Evolutionary conservation across 2,113 vertebrate genomes (phyloP), one percentile per base, ranked within the genome.

Genomic region (Oreocharis arfaki): DNA sequence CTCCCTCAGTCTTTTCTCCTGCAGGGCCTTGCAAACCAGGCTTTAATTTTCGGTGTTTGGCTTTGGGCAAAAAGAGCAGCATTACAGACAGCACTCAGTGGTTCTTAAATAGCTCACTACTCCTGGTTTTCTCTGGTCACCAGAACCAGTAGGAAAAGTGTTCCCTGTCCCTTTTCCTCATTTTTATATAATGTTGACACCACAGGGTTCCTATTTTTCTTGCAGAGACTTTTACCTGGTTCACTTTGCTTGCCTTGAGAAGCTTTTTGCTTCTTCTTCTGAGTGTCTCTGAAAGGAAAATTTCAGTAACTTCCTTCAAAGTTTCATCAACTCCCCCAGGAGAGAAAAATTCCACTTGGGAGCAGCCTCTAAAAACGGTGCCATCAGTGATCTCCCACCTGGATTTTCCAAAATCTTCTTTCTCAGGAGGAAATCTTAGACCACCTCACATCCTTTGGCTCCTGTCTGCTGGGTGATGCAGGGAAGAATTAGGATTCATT

Each of bases 401-500:
- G 87, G 86, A 22, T 59, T 80, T 55, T 67, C 81, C 68, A 63
- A 73, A 84, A 16, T 35, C 9, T n/a, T 5, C 2, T 74, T 64
- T 44, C 47, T 89, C 53, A 33, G 39, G 50, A 46, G 5, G 11
- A 14, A 78, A 33, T 35, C 28, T 55, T 46, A 12, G 41, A 56
- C 47, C 14, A 28, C 33, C 46, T 53, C 84, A 9, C 28, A 18
- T 42, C 59, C 44, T 53, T 89, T 46, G 15, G 14, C 61, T 84
- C 27, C 16, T 50, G 1, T 11, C 39, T 88, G n/a, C 80, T 85
- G 81, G 33, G 67, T 91, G 83, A 22, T 52, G 33, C 55, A 65
- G 76, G 53, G 77, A 84, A 91, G 78, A 87, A 97, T 95, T 95
- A 78, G 89, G 95, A 97, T 96, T 96, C 67, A 76, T 50, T 60